Evolutionary conservation across 2,797 vertebrate genomes (phyloP), one percentile per base, ranked within the genome.

Genomic region (Muscicapa striata): DNA sequence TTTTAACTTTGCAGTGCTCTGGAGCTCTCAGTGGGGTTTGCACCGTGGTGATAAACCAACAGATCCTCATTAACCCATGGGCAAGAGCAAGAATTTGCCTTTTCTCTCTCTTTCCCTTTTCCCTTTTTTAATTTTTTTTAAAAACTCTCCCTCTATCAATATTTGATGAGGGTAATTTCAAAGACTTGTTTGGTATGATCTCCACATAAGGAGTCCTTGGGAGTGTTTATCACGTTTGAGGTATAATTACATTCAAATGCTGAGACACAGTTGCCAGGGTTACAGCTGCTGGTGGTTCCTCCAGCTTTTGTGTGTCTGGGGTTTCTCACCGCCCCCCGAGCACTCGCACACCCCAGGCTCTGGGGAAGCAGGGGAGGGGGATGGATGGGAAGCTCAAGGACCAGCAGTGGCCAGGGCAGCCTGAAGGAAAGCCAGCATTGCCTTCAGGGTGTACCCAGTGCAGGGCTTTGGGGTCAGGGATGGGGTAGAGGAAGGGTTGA

Each of bases 201-300:
- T 95, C 96, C 90, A 84, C 98, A 98, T 97, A 97, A 97, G 96
- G 96, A 98, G 96, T 94, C 97, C 97, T 98, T 98, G 82, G 18
- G 96, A 97, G 98, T 98, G 98, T 98, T 98, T 98, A 98, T 98
- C 98, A 98, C 93, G 89, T 97, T 97, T 20, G 26, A 97, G 97
- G 97, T 97, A 97, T 98, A 98, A 98, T 98, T 98, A 98, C 97
- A 98, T 98, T 98, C 98, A 98, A 98, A 98, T 98, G 97, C 97
- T 97, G 97, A 98, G 98, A 97, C 97, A 96, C 97, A 97, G 98
- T 98, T 98, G 98, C 98, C 98, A 98, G 97, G 96, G 98, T 98
- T 98, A 98, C 98, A 97, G 95, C 95, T 97, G 97, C 98, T 96
- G 77, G 95, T 97, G 94, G 97, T 95, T 97, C 96, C 96, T 97